Base-by-base conservation (phyloP, 2,113 vertebrate genomes). In the Epinephelus moara region DNA sequence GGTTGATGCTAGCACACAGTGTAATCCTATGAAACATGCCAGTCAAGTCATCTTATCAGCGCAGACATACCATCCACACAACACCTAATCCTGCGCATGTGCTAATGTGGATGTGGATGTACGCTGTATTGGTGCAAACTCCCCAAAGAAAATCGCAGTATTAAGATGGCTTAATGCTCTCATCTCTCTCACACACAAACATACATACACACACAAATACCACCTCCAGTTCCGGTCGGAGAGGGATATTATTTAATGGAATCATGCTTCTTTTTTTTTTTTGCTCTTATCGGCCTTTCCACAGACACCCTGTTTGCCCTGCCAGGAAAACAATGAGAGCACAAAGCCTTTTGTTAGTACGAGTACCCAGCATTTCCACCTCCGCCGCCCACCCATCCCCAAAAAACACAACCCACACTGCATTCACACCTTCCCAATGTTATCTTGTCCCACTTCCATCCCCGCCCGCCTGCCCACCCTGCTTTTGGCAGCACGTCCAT, bases 321-420 rank as follows among this genome's bases (percentile, higher is more conserved):
- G 82, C 70, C 80, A 88, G 70, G 76, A 83, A 89, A 85, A 93
- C 91, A 91, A 91, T 90, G 81, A 71, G 47, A 80, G 80, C 85
- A 89, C 84, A 78, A 73, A 89, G 79, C 83, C 87, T 94, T 94
- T 93, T 88, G 91, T 90, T 64, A 67, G 68, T 69, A 91, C 33
- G n/a, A 84, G 68, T n/a, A 81, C 42, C 78, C 77, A 61, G 63
- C 68, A 52, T 85, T 77, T 77, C 78, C 76, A 79, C 86, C 78
- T 71, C 27, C 45, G 12, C 87, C 69, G 12, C 73, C 75, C 86
- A 70, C 80, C 76, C 71, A 27, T 59, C 49, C 69, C 79, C 78
- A n/a, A 9, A 53, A 59, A 74, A 75, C 73, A 68, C 52, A 72
- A 79, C 81, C 75, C 49, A 86, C 83, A 53, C 59, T 66, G 56